Conservation (phyloP, 1,140 invertebrate species). For the Popillia japonica region DNA sequence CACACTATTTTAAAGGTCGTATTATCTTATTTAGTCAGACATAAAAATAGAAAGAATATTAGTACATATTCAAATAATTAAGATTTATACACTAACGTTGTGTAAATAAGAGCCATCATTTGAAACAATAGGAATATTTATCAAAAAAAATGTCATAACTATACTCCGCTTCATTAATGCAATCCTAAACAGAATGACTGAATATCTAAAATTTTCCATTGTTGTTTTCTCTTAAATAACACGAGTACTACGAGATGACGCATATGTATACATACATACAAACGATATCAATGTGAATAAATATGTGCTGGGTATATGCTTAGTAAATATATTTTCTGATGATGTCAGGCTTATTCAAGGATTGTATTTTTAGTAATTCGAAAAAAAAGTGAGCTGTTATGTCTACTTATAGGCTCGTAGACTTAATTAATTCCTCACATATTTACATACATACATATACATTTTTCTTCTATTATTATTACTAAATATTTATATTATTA, state of each 20-base stretch:
- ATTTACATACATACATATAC: too few species aligned
- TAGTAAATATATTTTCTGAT: neutral
- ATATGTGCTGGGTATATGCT: neutral
- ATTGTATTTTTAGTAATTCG: neutral
- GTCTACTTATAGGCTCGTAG: too few species aligned
- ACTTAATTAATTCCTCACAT: too few species aligned
- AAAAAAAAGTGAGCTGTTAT: neutral
- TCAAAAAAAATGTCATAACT: too few species aligned
- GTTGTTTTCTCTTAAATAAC: neutral
- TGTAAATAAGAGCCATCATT: neutral
- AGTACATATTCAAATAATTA: too few species aligned
- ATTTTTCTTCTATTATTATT: too few species aligned
- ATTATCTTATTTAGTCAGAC: too few species aligned
- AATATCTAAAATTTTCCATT: slow-evolving; percentile 19
- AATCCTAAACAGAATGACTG: too few species aligned
- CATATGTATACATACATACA: neutral
- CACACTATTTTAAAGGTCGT: too few species aligned
- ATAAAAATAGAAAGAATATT: neutral
- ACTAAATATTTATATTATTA: too few species aligned
- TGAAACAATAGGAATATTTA: neutral
- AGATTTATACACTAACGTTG: too few species aligned
- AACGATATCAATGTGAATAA: neutral
- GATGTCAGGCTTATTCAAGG: neutral
- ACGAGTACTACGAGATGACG: neutral
- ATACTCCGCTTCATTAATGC: too few species aligned